A percentile compares a stretch with the other conserved stretches of the same genome.
Conservation (phyloP, 2,888 invertebrate species). For the Myopa tessellatipennis region DNA sequence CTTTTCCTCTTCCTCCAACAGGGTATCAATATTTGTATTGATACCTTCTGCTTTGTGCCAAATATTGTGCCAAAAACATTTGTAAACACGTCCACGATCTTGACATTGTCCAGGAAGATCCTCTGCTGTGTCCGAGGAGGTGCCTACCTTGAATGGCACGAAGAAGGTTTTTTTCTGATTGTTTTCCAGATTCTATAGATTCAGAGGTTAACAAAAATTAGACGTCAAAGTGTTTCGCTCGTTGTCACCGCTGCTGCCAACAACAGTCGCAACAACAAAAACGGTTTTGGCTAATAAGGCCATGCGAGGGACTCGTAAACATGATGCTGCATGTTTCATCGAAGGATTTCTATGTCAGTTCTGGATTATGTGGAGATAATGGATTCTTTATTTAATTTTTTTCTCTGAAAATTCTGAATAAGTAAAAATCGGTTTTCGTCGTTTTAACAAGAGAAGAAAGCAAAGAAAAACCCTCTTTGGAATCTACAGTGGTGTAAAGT, state of each 20-base stretch:
- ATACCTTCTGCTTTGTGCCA: slow-evolving; percentile 48
- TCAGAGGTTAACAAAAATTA: slow-evolving; percentile 35
- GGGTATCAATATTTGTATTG: slow-evolving; percentile 37
- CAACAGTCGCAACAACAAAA: slow-evolving; percentile 22
- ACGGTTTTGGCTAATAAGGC: no score
- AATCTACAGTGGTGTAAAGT: no score
- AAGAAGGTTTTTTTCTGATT: no score
- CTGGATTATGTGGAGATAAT: no score
- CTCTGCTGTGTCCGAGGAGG: not conserved
- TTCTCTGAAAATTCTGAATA: no score
- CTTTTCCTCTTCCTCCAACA: not conserved
- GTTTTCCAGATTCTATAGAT: not conserved
- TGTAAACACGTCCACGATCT: slow-evolving; percentile 55
- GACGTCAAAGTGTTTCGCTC: slow-evolving; percentile 62
- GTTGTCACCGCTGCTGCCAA: slow-evolving; percentile 58
- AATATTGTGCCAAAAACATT: slow-evolving; percentile 60
- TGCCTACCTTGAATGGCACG: not conserved
- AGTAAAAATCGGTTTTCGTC: no score
- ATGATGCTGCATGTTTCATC: no score
- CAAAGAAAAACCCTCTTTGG: no score
- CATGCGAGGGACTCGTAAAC: no score
- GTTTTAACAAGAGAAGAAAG: no score
- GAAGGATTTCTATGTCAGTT: no score
- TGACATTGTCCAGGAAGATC: not conserved
- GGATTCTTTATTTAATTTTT: no score